phyloP scores from a whole-genome alignment of 2,113 vertebrate genomes.

The mouse (Mus musculus) region DNA sequence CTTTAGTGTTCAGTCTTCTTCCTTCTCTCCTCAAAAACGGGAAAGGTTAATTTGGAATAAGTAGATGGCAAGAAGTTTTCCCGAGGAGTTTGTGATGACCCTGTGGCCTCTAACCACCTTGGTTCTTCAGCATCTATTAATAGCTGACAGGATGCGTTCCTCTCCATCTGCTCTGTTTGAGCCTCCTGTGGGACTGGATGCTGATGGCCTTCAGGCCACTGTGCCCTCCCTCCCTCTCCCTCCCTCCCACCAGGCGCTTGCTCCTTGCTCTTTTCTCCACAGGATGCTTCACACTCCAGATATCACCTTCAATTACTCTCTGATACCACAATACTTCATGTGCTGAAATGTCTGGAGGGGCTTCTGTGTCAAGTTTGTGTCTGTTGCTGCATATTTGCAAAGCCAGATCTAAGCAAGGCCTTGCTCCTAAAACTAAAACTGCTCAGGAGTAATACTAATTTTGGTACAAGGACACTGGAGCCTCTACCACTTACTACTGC shows the following conservation, averaged over 20 bases:
- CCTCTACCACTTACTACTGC: not conserved
- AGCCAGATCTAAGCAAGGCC: not conserved
- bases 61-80: not conserved
- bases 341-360: not conserved
- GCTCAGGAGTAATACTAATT: not conserved
- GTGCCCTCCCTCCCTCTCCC: not conserved
- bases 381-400: not conserved
- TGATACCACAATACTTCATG: not conserved
- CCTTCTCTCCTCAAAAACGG: not conserved
- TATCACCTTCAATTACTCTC: not conserved
- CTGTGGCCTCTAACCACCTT: not conserved
- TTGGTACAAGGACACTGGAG: not conserved
- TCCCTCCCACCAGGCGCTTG: not conserved
- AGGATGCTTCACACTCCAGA: not conserved
- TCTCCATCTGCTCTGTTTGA: no score
- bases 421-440: not conserved
- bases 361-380: not conserved
- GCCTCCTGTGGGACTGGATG: not conserved
- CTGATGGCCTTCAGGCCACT: not conserved
- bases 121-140: not conserved
- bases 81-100: slow-evolving; percentile 2
- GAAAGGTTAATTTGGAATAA: not conserved
- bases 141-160: not conserved
- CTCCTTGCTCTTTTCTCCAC: not conserved
- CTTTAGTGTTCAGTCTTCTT: not conserved